Evolutionary conservation across 2,888 invertebrate species (phyloP), one percentile per base, ranked within the genome.

Genomic region (Drosophila subsilvestris): DNA sequence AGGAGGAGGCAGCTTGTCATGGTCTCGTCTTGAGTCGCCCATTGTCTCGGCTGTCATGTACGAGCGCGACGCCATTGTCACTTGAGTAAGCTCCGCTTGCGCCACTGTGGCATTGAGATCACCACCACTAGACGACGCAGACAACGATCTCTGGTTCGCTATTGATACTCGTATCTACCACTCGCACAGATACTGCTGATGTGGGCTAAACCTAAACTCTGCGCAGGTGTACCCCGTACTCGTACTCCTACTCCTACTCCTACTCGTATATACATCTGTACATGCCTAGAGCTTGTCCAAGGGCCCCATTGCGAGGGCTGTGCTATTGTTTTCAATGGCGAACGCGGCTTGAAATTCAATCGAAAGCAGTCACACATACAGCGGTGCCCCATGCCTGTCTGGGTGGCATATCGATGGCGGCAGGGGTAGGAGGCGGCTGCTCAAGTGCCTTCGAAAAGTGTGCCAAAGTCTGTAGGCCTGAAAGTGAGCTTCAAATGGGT

Each of bases 51-150:
- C 72, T 82, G 83, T 77, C 72, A 70, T 67, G 67, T 58, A 48
- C 51, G 63, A 65, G 57, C 25, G 48, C 48, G 56, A 57, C 57
- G 61, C 76, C 78, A 80, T 80, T 83, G 84, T 78, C 84, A 85
- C 81, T 86, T 79, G 78, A 81, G 70, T 47, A 37, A 70, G 54
- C 70, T 56, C 10, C 63, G 79, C 68, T 69, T 87, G 87, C 87
- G 87, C 87, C 87, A 88, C 77, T 56, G 75, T 74, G 83, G 80
- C 83, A 83, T 83, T 83, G 80, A 78, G 78, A 74, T 77, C 62
- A 48, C 63, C 63, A 47, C 53, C 53, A 58, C 48, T 18, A 32
- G 32, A 51, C 45, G 18, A 12, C 12, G 17, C 58, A 45, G 32
- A 56, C 22, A 42, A 48, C n/a, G 17, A 59, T 45, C 4, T 32